Base-by-base conservation (phyloP, 2,113 vertebrate species). In the Paralichthys olivaceus region DNA sequence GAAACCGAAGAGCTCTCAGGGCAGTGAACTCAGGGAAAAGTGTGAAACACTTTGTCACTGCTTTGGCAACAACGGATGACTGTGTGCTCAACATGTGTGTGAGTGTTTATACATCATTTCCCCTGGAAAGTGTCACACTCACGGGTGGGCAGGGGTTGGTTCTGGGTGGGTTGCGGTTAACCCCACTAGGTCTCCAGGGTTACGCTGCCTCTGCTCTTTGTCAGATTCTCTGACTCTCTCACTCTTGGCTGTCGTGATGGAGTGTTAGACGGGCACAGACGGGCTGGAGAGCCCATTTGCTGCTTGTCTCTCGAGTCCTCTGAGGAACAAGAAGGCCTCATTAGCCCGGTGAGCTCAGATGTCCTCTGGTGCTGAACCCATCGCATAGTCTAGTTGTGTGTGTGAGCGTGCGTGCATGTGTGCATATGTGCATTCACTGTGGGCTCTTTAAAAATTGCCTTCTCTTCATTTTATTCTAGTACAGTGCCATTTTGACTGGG, bases 81-180 rank as follows among this genome's bases (percentile, higher is more conserved):
- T 77, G 74, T 90, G 75, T 90, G 79, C 70, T 88, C 75, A 80
- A 85, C 88, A 84, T 89, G 71, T 87, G 85, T 85, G 74, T 67
- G 77, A 87, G 81, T 91, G 89, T 92, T 91, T 91, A 92, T 87
- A 84, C 82, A 84, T 92, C 59, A 82, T 83, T 90, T 91, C 82
- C 86, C 83, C 90, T 92, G 91, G 90, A 93, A 88, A 91, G 87
- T 89, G 90, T 93, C 90, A 91, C 32, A 70, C 79, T 85, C 19
- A 29, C 15, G 74, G 63, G 76, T 90, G 87, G 85, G 90, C 54
- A 65, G 84, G 79, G 79, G 77, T 55, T 60, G 84, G 89, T 88
- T 88, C 80, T 86, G 87, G 92, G 85, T 91, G 89, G 89, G 80
- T 91, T 91, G 84, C 12, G 74, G 84, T 88, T 85, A 88, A 89